These are phyloP conservation scores for Eurypyga helias DNA, from an alignment of 2,113 vertebrate genomes.

Conservation along the genomic window DNA sequence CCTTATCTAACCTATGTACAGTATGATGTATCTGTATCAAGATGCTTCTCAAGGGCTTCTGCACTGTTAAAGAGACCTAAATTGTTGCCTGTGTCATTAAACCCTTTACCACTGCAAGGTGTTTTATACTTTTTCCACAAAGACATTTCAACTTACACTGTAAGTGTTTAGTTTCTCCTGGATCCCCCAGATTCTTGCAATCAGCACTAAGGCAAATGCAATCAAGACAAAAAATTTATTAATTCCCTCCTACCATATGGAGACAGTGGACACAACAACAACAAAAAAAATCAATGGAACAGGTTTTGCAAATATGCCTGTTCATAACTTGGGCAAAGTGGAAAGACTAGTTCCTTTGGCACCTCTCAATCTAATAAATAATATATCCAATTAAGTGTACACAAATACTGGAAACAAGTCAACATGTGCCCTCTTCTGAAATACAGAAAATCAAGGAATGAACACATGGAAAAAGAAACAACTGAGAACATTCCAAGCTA, in stretches of 20 bases:
- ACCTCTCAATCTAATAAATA: neutral
- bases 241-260: neutral
- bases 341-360: neutral
- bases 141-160: neutral
- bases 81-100: neutral
- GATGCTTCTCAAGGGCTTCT: neutral
- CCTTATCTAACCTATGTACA: neutral
- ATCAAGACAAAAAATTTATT: neutral
- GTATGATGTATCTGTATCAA: neutral
- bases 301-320: neutral
- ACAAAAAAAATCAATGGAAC: neutral
- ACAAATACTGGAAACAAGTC: neutral
- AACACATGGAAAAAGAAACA: neutral
- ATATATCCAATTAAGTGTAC: neutral
- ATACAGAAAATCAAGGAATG: neutral
- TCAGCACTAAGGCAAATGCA: neutral
- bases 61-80: neutral
- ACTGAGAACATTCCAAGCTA: neutral
- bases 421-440: neutral
- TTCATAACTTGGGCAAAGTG: neutral
- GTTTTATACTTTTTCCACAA: neutral
- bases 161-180: neutral
- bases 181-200: neutral
- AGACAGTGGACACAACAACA: neutral
- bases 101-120: neutral